Conservation (phyloP, 2,797 vertebrate genomes). For the Molossus molossus region DNA sequence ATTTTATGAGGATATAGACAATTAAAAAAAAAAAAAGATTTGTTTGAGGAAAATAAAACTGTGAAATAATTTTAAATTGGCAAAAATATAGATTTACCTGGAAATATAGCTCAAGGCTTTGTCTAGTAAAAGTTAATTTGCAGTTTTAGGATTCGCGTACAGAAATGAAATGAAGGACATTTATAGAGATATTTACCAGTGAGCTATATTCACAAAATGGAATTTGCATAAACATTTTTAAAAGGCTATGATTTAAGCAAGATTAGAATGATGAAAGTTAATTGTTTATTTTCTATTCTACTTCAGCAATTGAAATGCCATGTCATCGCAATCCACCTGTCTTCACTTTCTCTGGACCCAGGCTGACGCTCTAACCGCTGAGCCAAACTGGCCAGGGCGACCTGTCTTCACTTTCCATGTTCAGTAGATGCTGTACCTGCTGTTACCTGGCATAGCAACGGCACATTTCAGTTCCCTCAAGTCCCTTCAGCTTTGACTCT, state of each 20-base stretch:
- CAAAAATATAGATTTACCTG: slow-evolving; percentile 2
- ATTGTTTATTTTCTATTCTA: background rate
- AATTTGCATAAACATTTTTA: background rate
- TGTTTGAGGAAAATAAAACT: background rate
- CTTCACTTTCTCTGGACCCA: background rate
- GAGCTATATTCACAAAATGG: background rate
- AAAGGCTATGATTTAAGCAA: background rate
- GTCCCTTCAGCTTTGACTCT: background rate
- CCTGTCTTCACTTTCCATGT: background rate
- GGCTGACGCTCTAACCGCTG: no score
- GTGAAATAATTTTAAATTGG: background rate
- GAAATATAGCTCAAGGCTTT: background rate
- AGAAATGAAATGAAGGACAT: slow-evolving; percentile 15
- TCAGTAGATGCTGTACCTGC: background rate
- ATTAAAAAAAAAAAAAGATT: background rate
- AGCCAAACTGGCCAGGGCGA: no score
- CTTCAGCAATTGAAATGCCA: background rate
- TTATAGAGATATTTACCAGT: background rate
- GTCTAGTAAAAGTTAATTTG: background rate
- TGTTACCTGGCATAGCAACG: background rate
- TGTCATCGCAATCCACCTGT: background rate
- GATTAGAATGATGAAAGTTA: background rate
- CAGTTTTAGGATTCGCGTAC: background rate
- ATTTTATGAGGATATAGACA: background rate
- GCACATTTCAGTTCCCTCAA: background rate